phyloP scores from a whole-genome alignment of 2,797 vertebrate genomes.

The Spinus pinus region DNA sequence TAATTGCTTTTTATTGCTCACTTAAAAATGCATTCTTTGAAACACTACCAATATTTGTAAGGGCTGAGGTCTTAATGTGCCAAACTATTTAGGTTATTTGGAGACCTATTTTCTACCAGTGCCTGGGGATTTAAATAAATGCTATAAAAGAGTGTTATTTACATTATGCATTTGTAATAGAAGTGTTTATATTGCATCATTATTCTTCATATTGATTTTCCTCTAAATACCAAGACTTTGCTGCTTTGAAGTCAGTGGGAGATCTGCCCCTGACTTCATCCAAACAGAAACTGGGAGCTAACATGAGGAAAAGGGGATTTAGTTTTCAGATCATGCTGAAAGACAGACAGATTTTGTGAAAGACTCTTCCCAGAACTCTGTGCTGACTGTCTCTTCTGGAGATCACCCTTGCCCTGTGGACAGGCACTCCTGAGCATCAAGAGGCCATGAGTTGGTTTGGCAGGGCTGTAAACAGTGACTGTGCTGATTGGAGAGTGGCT shows the following conservation, averaged over 20 bases:
- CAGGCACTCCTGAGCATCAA: not conserved
- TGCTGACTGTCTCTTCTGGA: not conserved
- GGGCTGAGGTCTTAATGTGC: constrained; percentile 36
- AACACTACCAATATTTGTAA: constrained; percentile 53
- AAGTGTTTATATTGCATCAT: not conserved
- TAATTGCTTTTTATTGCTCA: constrained; percentile 63
- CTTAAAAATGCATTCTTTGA: constrained; percentile 63
- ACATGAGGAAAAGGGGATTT: rapidly evolving
- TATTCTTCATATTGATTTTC: constrained; percentile 1
- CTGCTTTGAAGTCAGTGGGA: not conserved
- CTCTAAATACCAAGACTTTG: not conserved
- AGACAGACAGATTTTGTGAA: not conserved
- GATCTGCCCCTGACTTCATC: not conserved
- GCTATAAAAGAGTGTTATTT: not conserved
- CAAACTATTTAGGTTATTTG: constrained; percentile 35
- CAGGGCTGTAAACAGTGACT: not conserved
- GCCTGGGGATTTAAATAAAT: constrained; percentile 15
- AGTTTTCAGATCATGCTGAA: not conserved
- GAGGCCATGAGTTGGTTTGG: rapidly evolving
- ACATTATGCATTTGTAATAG: not conserved
- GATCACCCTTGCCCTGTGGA: not conserved
- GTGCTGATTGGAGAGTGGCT: not conserved
- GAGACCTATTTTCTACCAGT: constrained; percentile 16
- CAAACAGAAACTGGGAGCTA: not conserved
- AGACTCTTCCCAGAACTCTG: not conserved